Evolutionary conservation across 2,888 invertebrate species (phyloP).

Genomic region (Mesochorus sp.): DNA sequence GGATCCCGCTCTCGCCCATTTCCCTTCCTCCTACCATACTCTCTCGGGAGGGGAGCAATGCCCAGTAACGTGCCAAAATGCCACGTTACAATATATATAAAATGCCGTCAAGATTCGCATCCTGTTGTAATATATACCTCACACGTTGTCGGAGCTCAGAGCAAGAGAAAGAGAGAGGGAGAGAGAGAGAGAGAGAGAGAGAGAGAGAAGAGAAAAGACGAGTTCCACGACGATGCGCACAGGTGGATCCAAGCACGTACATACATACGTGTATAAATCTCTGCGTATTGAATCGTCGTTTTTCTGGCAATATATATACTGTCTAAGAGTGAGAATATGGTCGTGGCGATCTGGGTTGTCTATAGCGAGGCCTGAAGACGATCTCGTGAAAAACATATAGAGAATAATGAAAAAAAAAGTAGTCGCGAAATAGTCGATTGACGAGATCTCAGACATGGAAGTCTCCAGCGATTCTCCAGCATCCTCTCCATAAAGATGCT

Average conservation of each 20-base stretch:
- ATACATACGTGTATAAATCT: background rate
- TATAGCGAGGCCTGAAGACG: background rate
- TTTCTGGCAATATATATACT: background rate
- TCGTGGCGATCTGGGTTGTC: constrained; percentile 34
- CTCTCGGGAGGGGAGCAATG: too few relatives aligned
- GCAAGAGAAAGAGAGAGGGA: constrained; percentile 1
- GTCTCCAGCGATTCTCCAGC: constrained; percentile 40
- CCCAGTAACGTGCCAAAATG: too few relatives aligned
- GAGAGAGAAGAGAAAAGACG: constrained; percentile 45
- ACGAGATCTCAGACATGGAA: constrained; percentile 14
- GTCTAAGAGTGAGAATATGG: background rate
- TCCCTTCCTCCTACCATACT: too few relatives aligned
- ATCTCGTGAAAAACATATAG: background rate
- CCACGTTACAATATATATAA: constrained; percentile 1
- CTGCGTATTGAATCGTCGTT: background rate
- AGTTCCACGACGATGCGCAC: constrained; percentile 9
- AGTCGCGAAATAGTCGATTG: background rate
- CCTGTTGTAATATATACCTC: constrained; percentile 25
- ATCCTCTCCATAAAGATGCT: constrained; percentile 36
- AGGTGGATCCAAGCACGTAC: background rate
- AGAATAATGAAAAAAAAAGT: background rate
- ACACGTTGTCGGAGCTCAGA: background rate
- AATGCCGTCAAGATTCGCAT: constrained; percentile 44
- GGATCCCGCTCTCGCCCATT: background rate
- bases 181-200: background rate